Conservation (phyloP, 2,888 invertebrate species). For the Temnothorax unifasciatus region DNA sequence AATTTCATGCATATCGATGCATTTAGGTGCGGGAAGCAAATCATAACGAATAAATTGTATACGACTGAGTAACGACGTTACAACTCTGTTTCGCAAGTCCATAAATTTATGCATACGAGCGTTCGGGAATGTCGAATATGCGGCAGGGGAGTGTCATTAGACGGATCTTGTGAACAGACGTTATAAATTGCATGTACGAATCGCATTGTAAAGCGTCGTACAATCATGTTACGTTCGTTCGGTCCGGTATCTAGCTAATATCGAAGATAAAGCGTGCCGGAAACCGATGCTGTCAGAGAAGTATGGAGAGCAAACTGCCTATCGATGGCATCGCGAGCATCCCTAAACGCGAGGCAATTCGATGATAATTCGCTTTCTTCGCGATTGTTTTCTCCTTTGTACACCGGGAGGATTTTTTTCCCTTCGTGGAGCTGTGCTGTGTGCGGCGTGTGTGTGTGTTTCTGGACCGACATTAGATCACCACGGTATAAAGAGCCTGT, state of each 20-base stretch:
- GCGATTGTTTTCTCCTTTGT: constrained; percentile 58
- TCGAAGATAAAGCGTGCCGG: constrained; percentile 6
- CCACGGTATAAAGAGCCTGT: constrained; percentile 59
- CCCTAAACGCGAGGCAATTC: constrained; percentile 55
- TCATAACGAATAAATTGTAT: constrained; percentile 40
- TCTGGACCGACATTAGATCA: constrained; percentile 66
- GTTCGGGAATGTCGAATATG: constrained; percentile 18
- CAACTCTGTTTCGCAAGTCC: constrained; percentile 32
- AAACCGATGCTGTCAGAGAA: neutral
- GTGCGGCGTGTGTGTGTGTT: constrained; percentile 64
- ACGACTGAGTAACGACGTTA: constrained; percentile 31
- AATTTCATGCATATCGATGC: constrained; percentile 29
- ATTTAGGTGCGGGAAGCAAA: neutral
- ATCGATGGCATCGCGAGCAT: constrained; percentile 19
- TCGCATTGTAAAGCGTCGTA: constrained; percentile 13
- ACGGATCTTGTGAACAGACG: neutral
- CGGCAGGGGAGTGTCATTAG: constrained; percentile 25
- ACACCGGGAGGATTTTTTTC: constrained; percentile 52
- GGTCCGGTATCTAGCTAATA: constrained; percentile 30
- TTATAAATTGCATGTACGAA: constrained; percentile 20
- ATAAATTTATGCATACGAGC: constrained; percentile 32
- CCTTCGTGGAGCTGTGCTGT: constrained; percentile 55
- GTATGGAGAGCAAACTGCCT: constrained; percentile 14
- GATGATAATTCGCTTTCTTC: constrained; percentile 61
- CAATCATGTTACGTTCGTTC: constrained; percentile 14